Evolutionary conservation across 2,888 invertebrate species (phyloP), one percentile per base, ranked within the genome.

Genomic region (Lasioglossum morio): DNA sequence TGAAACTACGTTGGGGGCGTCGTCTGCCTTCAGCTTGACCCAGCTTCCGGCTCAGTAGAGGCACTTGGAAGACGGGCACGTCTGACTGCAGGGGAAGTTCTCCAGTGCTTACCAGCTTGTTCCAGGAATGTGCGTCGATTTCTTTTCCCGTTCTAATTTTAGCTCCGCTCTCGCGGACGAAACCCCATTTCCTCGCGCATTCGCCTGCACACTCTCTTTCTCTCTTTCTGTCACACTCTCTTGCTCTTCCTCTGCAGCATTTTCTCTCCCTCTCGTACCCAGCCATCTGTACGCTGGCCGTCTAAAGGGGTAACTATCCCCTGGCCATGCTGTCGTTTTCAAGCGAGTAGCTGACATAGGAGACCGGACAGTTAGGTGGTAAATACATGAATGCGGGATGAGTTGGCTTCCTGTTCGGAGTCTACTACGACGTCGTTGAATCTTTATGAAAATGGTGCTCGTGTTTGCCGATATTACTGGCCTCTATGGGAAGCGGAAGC

Each of bases 81-180:
- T 86, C 85, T 87, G 90, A 91, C 91, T 90, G 91, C 91, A 91
- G 90, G 79, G 79, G 84, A 89, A 89, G 89, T 90, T 87, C 90
- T 87, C 88, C 83, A 80, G 86, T 86, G 89, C 91, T 91, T 86
- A 87, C 84, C 90, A 92, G 90, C 91, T 90, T 91, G 91, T 92
- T 91, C 86, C 90, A 80, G 86, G 87, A 88, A 93, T 92, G 93
- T 91, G 93, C 92, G 91, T 91, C 92, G 93, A 93, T 93, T 94
- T 92, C 90, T 87, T 87, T 85, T 81, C 70, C 66, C 76, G 86
- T 79, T 90, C 83, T 90, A 91, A 91, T 89, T 91, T 85, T 85
- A 82, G 82, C 74, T 84, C 73, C 40, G 77, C 73, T 66, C 70
- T 53, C 69, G 69, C 74, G 75, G 74, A 48, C 74, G 72, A 81